A percentile compares a stretch with the other conserved stretches of the same genome.
Evolutionary conservation across 2,888 invertebrate genomes (phyloP).

Genomic region (Aelia acuminata): DNA sequence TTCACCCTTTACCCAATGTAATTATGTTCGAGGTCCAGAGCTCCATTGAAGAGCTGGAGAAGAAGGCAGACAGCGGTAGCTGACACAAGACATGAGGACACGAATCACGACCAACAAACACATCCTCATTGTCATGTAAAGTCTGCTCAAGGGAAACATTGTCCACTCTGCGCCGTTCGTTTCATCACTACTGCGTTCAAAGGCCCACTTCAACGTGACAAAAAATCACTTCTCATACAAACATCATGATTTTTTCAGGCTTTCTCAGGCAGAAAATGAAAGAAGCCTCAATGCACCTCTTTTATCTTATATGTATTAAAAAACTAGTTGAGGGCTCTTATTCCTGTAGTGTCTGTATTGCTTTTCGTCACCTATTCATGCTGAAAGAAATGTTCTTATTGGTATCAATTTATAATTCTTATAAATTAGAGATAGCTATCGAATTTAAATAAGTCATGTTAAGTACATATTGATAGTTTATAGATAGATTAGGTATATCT

Average conservation of each 20-base stretch:
- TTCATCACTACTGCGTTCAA: constrained; percentile 12
- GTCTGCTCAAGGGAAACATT: constrained; percentile 14
- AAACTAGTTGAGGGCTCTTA: too few species aligned
- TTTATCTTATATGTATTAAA: background rate
- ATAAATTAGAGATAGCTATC: too few species aligned
- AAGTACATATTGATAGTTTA: too few species aligned
- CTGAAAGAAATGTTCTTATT: background rate
- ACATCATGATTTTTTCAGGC: constrained; percentile 33
- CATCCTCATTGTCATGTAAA: constrained; percentile 18
- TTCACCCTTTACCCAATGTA: too few species aligned
- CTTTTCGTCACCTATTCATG: background rate
- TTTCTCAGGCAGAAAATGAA: background rate
- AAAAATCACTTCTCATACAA: constrained; percentile 31
- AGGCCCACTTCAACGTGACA: constrained; percentile 29
- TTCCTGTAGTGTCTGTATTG: too few species aligned
- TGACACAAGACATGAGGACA: constrained; percentile 22
- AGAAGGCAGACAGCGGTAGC: background rate
- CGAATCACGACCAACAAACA: constrained; percentile 42
- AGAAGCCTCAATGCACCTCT: background rate
- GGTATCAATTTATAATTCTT: background rate
- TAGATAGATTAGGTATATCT: too few species aligned
- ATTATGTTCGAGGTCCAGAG: background rate
- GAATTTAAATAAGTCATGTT: too few species aligned
- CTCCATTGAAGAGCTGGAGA: background rate
- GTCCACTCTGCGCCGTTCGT: constrained; percentile 21